Conservation (phyloP, 2,888 invertebrate species). For the Cantharis flavilabris region DNA sequence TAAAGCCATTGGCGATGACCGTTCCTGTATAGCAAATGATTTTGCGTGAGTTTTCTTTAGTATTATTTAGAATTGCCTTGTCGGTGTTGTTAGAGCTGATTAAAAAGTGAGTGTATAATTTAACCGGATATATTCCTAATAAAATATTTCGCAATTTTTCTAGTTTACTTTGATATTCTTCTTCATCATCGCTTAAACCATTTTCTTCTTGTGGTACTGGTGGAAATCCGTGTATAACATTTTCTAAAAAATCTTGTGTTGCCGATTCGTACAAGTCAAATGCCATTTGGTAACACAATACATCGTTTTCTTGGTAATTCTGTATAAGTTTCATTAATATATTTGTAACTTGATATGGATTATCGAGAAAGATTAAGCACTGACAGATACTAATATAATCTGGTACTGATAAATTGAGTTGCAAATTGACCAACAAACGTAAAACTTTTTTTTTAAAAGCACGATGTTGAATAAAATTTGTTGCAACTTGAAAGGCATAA, state of each 20-base stretch:
- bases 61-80: constrained; percentile 88
- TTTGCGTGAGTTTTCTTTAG: constrained; percentile 96
- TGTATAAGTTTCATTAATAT: constrained; percentile 87
- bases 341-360: constrained; percentile 91
- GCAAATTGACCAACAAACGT: constrained; percentile 85
- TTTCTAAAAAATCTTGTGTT: constrained; percentile 93
- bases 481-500: constrained; percentile 94
- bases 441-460: constrained; percentile 91
- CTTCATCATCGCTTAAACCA: too few species aligned
- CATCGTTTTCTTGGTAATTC: constrained; percentile 75
- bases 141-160: constrained; percentile 90
- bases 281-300: constrained; percentile 98
- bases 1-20: constrained; percentile 97
- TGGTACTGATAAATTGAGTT: constrained; percentile 84
- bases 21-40: constrained; percentile 99
- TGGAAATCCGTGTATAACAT: constrained; percentile 78
- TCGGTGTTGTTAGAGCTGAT: constrained; percentile 98
- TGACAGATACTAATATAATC: constrained; percentile 99
- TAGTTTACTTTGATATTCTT: constrained; percentile 74
- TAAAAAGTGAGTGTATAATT: constrained; percentile 93
- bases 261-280: constrained; percentile 99
- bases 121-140: constrained; percentile 95
- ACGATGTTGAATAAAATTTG: constrained; percentile 94
- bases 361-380: constrained; percentile 95
- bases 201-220: too few species aligned